A percentile compares a stretch with the other conserved stretches of the same genome.
phyloP scores from a whole-genome alignment of 1,140 invertebrate species.

The Caerostris extrusa region DNA sequence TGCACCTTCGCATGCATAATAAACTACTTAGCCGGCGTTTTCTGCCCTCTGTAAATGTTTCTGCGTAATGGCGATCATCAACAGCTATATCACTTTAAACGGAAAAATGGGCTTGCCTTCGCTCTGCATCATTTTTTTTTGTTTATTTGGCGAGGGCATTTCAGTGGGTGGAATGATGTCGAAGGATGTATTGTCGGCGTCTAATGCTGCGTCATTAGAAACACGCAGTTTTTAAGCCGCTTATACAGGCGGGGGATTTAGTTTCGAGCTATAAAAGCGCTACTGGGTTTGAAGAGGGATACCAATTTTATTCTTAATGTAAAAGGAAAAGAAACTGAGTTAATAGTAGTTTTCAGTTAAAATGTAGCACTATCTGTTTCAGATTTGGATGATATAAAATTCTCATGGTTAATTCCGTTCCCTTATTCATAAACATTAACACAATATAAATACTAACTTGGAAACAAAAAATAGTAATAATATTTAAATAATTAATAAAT shows the following conservation, averaged over 20 bases:
- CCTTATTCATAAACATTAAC: too few species aligned
- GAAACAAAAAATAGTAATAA: too few species aligned
- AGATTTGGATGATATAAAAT: too few species aligned
- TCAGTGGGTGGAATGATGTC: not conserved
- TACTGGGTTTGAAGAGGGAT: not conserved
- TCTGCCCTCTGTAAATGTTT: constrained; percentile 47
- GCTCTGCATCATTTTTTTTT: not conserved
- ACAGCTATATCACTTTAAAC: constrained; percentile 64
- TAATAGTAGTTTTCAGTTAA: too few species aligned
- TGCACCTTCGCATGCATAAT: constrained; percentile 74
- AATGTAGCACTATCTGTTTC: too few species aligned
- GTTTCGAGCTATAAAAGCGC: not conserved
- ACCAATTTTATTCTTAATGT: not conserved
- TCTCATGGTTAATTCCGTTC: too few species aligned
- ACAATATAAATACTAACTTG: too few species aligned
- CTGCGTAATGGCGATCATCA: constrained; percentile 65
- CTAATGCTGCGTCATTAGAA: not conserved
- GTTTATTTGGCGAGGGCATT: not conserved
- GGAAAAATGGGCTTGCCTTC: constrained; percentile 4
- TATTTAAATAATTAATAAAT: too few species aligned
- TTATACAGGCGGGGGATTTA: not conserved
- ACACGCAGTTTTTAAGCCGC: not conserved
- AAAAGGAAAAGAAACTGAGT: not conserved
- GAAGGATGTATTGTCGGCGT: not conserved
- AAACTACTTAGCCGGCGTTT: constrained; percentile 52